Percentiles rank a stretch among this genome's conserved stretches.
Evolutionary conservation across 2,888 invertebrate species (phyloP).

Genomic region (Cantharis nigra): DNA sequence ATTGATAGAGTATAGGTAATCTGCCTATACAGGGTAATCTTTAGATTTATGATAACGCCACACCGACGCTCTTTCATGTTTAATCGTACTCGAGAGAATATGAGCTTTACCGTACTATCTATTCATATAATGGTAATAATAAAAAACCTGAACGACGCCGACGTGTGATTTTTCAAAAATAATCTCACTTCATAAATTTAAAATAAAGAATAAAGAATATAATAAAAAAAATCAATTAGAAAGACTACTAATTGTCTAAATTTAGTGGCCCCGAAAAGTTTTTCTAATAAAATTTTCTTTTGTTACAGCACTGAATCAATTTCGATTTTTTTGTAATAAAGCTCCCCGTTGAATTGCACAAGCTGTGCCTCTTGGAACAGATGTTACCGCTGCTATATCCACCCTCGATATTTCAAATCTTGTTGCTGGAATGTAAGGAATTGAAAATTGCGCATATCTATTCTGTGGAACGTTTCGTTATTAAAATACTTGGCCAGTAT

Average conservation of each 20-base stretch:
- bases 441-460: slow-evolving; percentile 17
- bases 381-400: slow-evolving; percentile 16
- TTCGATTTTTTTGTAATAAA: slow-evolving; percentile 21
- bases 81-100: slow-evolving; percentile 24
- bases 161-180: neutral
- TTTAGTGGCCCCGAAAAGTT: neutral
- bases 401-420: slow-evolving; percentile 23
- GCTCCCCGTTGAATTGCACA: slow-evolving; percentile 21
- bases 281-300: neutral
- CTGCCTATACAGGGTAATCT: slow-evolving; percentile 25
- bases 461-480: slow-evolving; percentile 14
- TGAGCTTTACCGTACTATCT: neutral
- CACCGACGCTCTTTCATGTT: slow-evolving; percentile 9
- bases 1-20: slow-evolving; percentile 20
- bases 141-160: neutral
- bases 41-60: slow-evolving; percentile 22
- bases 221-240: too few species aligned
- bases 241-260: neutral
- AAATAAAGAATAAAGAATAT: too few species aligned
- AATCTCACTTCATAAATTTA: neutral
- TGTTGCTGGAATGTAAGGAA: slow-evolving; percentile 25
- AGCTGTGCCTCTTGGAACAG: slow-evolving; percentile 26
- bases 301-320: slow-evolving; percentile 15
- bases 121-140: neutral
- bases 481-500: slow-evolving; percentile 20